Conservation (phyloP, 2,888 invertebrate species). For the Cryptocheilus praepositus region DNA sequence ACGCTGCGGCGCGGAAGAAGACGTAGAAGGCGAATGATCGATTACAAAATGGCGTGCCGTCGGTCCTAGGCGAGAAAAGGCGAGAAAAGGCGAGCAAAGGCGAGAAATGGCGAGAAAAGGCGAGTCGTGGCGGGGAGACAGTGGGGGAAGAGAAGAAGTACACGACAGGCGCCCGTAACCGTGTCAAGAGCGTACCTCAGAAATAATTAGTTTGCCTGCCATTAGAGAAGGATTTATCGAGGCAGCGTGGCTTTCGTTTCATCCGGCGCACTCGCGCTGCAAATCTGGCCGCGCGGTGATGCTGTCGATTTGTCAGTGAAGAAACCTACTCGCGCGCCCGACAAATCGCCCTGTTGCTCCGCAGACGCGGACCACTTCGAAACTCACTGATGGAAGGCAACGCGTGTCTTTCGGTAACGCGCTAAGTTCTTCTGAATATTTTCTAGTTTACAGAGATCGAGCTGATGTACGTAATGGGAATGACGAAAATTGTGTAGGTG, state of each 20-base stretch:
- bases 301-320: slow-evolving; percentile 36
- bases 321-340: slow-evolving; percentile 13
- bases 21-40: slow-evolving; percentile 47
- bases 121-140: not conserved
- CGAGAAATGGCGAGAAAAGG: not conserved
- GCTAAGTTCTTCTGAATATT: too few species aligned
- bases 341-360: slow-evolving; percentile 24
- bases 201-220: slow-evolving; percentile 50
- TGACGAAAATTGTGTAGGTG: too few species aligned
- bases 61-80: slow-evolving; percentile 1
- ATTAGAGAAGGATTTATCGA: slow-evolving; percentile 46
- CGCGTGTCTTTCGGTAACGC: too few species aligned
- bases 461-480: too few species aligned
- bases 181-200: slow-evolving; percentile 38
- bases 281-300: slow-evolving; percentile 23
- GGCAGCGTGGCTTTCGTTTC: slow-evolving; percentile 12
- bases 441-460: too few species aligned
- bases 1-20: slow-evolving; percentile 32
- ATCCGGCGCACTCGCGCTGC: slow-evolving; percentile 16
- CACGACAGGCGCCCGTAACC: slow-evolving; percentile 20
- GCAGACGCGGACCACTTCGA: slow-evolving; percentile 16
- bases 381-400: not conserved
- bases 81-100: not conserved
- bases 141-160: not conserved
- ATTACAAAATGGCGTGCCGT: slow-evolving; percentile 47